A percentile compares a stretch with the other conserved stretches of the same genome.
Evolutionary conservation across 2,113 vertebrate species (phyloP).

Genomic region (Dasyurus viverrinus): DNA sequence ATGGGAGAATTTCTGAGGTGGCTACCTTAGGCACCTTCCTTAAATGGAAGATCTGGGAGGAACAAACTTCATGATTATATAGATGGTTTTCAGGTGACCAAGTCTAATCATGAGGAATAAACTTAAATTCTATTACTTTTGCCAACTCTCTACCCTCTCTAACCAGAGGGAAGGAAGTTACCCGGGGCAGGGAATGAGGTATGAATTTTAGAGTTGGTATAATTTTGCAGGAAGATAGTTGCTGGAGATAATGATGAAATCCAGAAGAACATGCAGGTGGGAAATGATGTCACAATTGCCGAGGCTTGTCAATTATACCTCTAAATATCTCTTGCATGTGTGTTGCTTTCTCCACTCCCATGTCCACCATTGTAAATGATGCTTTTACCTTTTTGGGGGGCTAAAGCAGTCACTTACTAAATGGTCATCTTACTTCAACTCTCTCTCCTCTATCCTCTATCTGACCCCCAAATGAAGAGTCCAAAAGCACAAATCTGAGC

Average conservation of each 20-base stretch:
- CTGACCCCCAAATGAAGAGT: background rate
- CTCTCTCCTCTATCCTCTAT: background rate
- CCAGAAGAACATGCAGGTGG: background rate
- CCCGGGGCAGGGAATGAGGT: background rate
- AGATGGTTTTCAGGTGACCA: background rate
- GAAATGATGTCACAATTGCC: background rate
- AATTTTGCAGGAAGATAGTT: background rate
- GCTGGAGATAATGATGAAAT: background rate
- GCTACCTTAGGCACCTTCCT: background rate
- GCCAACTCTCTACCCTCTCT: background rate
- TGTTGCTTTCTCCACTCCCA: background rate
- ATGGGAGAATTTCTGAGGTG: background rate
- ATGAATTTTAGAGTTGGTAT: background rate
- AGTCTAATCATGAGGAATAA: background rate
- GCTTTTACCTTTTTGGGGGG: background rate
- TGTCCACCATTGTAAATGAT: background rate
- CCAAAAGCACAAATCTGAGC: background rate
- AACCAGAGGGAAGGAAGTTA: background rate
- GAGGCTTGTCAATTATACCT: background rate
- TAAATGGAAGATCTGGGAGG: background rate
- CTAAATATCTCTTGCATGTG: background rate
- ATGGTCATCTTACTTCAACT: background rate
- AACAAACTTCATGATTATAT: background rate
- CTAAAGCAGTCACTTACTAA: background rate
- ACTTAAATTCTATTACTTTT: background rate